Evolutionary conservation across 2,888 invertebrate genomes (phyloP), one percentile per base, ranked within the genome.

Genomic region (Lissocephala sabroskyi): DNA sequence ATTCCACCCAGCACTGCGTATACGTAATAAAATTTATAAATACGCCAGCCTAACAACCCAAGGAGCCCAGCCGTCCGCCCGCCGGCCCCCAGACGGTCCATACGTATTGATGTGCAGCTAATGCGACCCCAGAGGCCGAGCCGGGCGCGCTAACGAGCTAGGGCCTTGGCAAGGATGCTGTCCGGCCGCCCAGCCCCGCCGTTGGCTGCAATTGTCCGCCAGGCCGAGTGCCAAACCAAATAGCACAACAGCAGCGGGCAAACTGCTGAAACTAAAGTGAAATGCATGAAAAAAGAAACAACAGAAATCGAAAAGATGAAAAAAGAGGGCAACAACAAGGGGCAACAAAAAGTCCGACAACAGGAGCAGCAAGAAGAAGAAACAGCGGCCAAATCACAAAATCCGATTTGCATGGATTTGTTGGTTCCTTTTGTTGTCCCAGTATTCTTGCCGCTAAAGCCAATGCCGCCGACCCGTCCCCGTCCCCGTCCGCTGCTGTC

Each of bases 321-420:
- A 28, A 54, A 49, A 56, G 59, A 61, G 54, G 5, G 9, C n/a
- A 23, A 16, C 29, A 45, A 45, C 5, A 30, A 32, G 23, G 9
- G 30, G 30, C 36, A 45, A 59, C 37, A 48, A 45, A 29, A 26
- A 44, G 18, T 28, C 16, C 23, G 26, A 41, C 17, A 52, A 28
- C 10, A 35, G 14, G 47, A 37, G 30, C 14, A 44, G 18, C 16
- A 44, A 50, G 36, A 40, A 45, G 41, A 51, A 58, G 37, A 49
- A 59, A 49, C 53, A 60, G 55, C 59, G 59, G 56, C 66, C 62
- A 80, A 76, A 77, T 79, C 70, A 79, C 60, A 74, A 80, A 80
- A 80, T 82, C 82, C 74, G 82, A 82, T 80, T 82, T 82, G 68
- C 80, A 80, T 79, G 80, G 82, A 80, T 80, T 81, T 81, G 67